Evolutionary conservation across 2,888 invertebrate species (phyloP), one percentile per base, ranked within the genome.

Genomic region (Oegoconia quadripuncta): DNA sequence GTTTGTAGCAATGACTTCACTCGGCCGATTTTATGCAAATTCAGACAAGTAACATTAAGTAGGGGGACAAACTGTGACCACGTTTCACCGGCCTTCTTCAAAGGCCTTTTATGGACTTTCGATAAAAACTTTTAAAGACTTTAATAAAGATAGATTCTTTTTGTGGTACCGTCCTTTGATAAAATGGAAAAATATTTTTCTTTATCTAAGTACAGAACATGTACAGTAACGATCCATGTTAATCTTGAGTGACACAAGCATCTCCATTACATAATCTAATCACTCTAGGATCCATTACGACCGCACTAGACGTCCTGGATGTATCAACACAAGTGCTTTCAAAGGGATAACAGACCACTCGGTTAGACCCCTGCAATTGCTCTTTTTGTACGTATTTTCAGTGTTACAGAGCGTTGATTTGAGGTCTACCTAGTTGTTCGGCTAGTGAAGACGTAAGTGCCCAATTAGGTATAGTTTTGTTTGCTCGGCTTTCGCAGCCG

Each of bases 21-120:
- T 56, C 69, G 64, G 64, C 66, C 63, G 72, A 72, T 77, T 82
- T 84, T 82, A 84, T 86, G 86, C 76, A 84, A 83, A 83, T 84
- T 68, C 50, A 58, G 61, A 54, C 60, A 72, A 68, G 58, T 70
- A 66, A 63, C 66, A 65, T 76, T 74, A 77, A 76, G 72, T 74
- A 27, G 28, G 38, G 40, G 34, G 28, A 35, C 42, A 39, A 37
- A 39, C 37, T 37, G 45, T 40, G 45, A 28, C 37, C 26, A 14
- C 14, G 35, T 39, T 44, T 45, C 40, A 42, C 37, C 20, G 13
- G 27, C 35, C 25, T 22, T 25, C 35, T 16, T 29, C 27, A 18
- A 16, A 16, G 23, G 15, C 34, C 26, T 27, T 33, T 26, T 28
- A 12, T 34, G 17, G 25, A 22, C 22, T 9, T n/a, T n/a, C n/a